phyloP scores from a whole-genome alignment of 2,888 invertebrate genomes.

The Oscheius onirici region DNA sequence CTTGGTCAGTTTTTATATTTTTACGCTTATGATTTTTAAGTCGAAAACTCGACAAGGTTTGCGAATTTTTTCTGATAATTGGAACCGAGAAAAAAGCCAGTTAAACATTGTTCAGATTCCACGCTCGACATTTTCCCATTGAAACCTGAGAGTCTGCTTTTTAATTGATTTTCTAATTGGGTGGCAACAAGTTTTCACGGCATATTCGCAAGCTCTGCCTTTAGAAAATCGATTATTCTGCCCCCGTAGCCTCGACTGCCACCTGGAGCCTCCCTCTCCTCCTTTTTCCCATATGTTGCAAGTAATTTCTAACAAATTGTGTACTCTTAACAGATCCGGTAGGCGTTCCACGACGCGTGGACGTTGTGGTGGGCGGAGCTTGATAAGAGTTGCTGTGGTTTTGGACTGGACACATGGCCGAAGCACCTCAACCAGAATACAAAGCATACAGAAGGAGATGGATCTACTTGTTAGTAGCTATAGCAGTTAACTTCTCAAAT shows the following conservation, averaged over 20 bases:
- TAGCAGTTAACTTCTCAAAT: conserved; percentile 66
- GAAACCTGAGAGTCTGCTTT: too few species aligned
- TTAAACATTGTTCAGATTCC: too few species aligned
- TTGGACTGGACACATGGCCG: conserved; percentile 22
- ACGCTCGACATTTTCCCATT: too few species aligned
- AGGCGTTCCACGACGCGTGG: conserved; percentile 1
- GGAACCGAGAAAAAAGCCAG: too few species aligned
- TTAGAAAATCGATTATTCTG: background rate
- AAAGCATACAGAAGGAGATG: conserved; percentile 59
- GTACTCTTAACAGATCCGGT: background rate
- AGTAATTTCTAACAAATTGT: background rate
- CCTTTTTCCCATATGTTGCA: background rate
- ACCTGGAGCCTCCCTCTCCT: background rate
- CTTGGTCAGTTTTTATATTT: too few species aligned
- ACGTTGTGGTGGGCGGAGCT: conserved; percentile 18
- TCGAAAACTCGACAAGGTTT: too few species aligned
- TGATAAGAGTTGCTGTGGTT: conserved; percentile 32
- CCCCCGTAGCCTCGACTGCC: too few species aligned
- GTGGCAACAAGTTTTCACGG: too few species aligned
- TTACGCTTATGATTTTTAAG: too few species aligned
- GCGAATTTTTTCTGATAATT: too few species aligned
- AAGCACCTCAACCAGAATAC: conserved; percentile 33
- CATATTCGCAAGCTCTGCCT: too few species aligned
- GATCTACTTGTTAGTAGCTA: conserved; percentile 61
- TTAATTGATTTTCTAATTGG: too few species aligned